phyloP scores from a whole-genome alignment of 2,888 invertebrate species.

The Eubasilissa splendida region DNA sequence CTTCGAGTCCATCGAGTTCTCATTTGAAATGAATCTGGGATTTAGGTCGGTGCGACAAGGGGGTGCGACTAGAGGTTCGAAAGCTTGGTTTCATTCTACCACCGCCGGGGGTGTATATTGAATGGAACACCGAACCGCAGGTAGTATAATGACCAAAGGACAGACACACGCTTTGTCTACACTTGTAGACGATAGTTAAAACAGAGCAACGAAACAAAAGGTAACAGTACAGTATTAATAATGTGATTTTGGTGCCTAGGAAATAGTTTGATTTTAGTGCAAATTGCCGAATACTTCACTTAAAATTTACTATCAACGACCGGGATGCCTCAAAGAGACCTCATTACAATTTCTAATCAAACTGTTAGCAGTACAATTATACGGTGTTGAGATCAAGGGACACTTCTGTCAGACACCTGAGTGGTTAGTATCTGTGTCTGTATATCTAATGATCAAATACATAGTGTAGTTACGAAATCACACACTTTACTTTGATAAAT shows the following conservation, averaged over 20 bases:
- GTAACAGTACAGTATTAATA: neutral
- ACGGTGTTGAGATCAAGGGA: constrained; percentile 52
- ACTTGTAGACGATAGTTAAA: constrained; percentile 5
- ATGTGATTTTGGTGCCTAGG: neutral
- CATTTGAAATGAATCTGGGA: no score
- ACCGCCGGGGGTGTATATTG: constrained; percentile 1
- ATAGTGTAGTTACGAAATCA: no score
- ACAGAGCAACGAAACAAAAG: neutral
- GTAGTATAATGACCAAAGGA: constrained; percentile 1
- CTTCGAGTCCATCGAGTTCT: no score
- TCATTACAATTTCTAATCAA: constrained; percentile 56
- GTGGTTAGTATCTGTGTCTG: constrained; percentile 1
- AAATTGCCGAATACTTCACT: neutral
- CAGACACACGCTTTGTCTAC: constrained; percentile 7
- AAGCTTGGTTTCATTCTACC: neutral
- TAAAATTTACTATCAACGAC: neutral
- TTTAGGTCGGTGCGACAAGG: no score
- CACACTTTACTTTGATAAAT: no score
- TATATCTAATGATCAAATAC: no score
- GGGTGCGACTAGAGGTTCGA: neutral
- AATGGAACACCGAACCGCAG: constrained; percentile 27
- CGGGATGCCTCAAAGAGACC: constrained; percentile 48
- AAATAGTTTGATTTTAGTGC: neutral
- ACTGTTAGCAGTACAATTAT: constrained; percentile 54
- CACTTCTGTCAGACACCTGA: neutral